Percentiles rank a stretch among this genome's conserved stretches.
These are phyloP conservation scores for Aplysina aerophoba DNA, from an alignment of 37 sponge, comb jelly and placozoan genomes.

Conservation along the genomic window DNA sequence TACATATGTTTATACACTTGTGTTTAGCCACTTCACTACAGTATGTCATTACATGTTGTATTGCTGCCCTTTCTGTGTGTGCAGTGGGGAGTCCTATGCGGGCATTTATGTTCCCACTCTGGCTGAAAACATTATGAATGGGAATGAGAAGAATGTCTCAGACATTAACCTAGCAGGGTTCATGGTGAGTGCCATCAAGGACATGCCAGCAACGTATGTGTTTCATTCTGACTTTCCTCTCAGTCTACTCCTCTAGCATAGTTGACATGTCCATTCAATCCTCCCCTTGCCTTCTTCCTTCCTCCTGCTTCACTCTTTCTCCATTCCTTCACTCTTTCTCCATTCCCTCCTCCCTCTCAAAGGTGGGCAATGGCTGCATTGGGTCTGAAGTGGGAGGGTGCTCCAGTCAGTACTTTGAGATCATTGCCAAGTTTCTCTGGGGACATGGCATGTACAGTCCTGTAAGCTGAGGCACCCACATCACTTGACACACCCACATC, in stretches of 20 bases:
- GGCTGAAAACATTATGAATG: slow-evolving; percentile 32
- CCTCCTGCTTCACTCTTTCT: too few species aligned
- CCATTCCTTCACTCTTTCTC: too few species aligned
- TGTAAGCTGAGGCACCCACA: not conserved
- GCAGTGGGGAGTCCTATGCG: slow-evolving; percentile 82
- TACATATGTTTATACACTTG: too few species aligned
- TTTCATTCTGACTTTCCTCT: too few species aligned
- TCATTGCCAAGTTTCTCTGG: slow-evolving; percentile 56
- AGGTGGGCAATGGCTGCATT: slow-evolving; percentile 83
- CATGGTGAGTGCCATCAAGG: slow-evolving; percentile 32
- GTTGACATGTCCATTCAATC: too few species aligned
- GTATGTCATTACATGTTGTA: too few species aligned
- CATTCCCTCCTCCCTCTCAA: not conserved
- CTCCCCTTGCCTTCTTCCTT: too few species aligned
- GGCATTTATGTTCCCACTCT: slow-evolving; percentile 83
- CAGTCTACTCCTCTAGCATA: too few species aligned
- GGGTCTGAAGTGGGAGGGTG: slow-evolving; percentile 68
- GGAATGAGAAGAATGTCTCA: slow-evolving; percentile 6
- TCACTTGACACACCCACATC: too few species aligned
- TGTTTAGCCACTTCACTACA: too few species aligned
- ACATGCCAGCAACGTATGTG: too few species aligned
- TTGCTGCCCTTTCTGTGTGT: too few species aligned
- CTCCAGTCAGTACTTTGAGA: slow-evolving; percentile 42
- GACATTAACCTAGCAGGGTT: slow-evolving; percentile 70
- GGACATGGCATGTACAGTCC: slow-evolving; percentile 49